Conservation (phyloP, 2,113 vertebrate genomes). For the Ia io region DNA sequence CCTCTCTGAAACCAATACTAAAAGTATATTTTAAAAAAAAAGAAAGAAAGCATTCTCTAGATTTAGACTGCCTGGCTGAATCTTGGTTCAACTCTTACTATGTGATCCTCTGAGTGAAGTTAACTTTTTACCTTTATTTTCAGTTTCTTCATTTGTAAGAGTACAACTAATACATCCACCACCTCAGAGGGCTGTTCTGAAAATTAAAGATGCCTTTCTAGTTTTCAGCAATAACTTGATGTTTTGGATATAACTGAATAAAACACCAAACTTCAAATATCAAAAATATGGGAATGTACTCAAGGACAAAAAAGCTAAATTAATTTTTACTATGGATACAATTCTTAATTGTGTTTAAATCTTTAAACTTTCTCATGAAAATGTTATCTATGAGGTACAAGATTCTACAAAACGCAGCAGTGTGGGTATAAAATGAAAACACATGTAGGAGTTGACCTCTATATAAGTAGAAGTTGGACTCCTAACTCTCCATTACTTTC, state of each 20-base stretch:
- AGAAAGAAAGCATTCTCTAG: not conserved
- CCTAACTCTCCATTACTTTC: not conserved
- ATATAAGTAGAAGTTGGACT: not conserved
- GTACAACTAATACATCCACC: not conserved
- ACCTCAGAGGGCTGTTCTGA: not conserved
- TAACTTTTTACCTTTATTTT: not conserved
- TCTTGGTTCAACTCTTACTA: not conserved
- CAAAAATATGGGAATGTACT: not conserved
- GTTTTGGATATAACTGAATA: not conserved
- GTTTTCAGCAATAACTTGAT: not conserved
- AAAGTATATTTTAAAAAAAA: not conserved
- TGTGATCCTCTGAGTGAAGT: not conserved
- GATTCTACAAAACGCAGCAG: not conserved
- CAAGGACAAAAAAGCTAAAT: not conserved
- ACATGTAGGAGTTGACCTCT: not conserved
- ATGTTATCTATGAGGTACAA: not conserved
- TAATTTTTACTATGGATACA: not conserved
- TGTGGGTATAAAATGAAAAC: not conserved
- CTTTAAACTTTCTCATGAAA: not conserved
- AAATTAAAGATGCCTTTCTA: not conserved
- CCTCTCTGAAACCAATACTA: no score
- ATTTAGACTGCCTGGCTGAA: not conserved
- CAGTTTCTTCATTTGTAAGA: not conserved
- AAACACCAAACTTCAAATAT: not conserved
- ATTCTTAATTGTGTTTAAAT: not conserved